Evolutionary conservation across 2,888 invertebrate species (phyloP), one percentile per base, ranked within the genome.

Genomic region (Lottia gigantea): DNA sequence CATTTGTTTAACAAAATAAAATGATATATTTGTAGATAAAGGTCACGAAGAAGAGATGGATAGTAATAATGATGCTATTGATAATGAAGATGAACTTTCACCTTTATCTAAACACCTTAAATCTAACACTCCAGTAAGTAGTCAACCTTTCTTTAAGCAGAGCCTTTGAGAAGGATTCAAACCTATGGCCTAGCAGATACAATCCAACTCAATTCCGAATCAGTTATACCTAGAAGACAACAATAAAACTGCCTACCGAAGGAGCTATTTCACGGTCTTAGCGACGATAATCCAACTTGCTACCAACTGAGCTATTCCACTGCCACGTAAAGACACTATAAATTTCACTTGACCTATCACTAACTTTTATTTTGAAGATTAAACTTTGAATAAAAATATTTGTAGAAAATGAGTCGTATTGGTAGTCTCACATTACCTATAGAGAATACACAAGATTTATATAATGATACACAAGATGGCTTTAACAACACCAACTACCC

Each of bases 361-460:
- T 31, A 31, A 31, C 3, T 31, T 31, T 31, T 31, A 2, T 40
- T 40, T 40, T 40, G 40, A 40, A 40, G 2, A 40, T 31, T n/a
- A n/a, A n/a, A n/a, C n/a, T n/a, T n/a, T n/a, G n/a, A n/a, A n/a
- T n/a, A n/a, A n/a, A n/a, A n/a, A n/a, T n/a, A n/a, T 2, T 67
- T 46, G 19, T 25, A 67, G 67, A 26, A 26, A 31, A 55, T 19
- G 14, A 62, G 45, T 19, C 26, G 65, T 23, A 45, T 7, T 12
- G 31, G 71, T n/a, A 71, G 71, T 46, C 63, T 81, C 40, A 71
- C 75, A 1, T 68, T 81, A n/a, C 81, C 81, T 12, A 72, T 80
- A 3, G 84, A 84, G 65, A 82, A 84, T 68, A 82, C 84, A 2
- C 81, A 82, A 74, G 82, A 82, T 70, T 66, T 83, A 64, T 83